These are phyloP conservation scores for Cheirogaleus major DNA, from an alignment of 2,797 vertebrate species.

Conservation along the genomic window DNA sequence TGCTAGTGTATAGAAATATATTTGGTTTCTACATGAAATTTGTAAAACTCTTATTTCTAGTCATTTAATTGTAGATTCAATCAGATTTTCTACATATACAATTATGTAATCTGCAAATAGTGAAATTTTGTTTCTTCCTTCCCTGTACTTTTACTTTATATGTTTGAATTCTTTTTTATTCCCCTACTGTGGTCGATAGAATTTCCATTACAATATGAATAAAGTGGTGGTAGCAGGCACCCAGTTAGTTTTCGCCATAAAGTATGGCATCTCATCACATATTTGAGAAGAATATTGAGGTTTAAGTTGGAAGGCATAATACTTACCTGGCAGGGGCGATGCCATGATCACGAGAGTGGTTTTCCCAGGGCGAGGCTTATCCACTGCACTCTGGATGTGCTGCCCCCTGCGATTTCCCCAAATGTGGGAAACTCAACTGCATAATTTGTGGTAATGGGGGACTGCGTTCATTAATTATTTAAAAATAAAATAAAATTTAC, in stretches of 20 bases:
- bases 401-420: too few species aligned
- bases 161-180: not conserved
- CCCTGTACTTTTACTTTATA: not conserved
- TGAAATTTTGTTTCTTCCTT: slow-evolving; percentile 1
- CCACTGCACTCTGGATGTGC: too few species aligned
- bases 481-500: too few species aligned
- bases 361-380: too few species aligned
- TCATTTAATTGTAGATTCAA: not conserved
- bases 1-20: not conserved
- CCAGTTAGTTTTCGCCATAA: not conserved
- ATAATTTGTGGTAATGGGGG: too few species aligned
- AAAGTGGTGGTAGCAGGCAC: not conserved
- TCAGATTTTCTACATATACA: not conserved
- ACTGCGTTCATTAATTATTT: too few species aligned
- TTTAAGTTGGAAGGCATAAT: not conserved
- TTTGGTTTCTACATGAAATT: not conserved
- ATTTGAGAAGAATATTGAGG: not conserved
- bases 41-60: not conserved
- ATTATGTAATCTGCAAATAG: not conserved
- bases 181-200: not conserved
- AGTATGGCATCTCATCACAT: not conserved
- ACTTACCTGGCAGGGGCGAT: too few species aligned
- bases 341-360: too few species aligned
- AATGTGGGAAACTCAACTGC: too few species aligned
- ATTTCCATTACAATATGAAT: not conserved